Conservation (phyloP, 2,797 vertebrate species). For the Smutsia gigantea region DNA sequence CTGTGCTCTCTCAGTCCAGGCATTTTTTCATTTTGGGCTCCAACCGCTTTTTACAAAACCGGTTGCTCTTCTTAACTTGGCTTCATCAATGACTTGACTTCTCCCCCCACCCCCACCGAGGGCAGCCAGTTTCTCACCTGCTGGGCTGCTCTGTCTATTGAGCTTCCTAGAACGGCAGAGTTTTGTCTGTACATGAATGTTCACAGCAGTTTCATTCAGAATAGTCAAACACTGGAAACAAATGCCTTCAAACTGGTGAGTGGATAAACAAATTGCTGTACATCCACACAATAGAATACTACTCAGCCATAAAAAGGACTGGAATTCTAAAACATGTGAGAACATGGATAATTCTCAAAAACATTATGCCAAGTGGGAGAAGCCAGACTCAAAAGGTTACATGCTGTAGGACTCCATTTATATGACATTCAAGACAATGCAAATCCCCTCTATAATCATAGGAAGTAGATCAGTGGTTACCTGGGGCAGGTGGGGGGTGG, state of each 20-base stretch:
- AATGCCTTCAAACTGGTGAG: background rate
- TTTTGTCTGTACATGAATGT: background rate
- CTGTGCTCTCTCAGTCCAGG: background rate
- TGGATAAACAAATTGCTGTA: background rate
- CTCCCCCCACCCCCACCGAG: background rate
- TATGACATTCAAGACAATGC: background rate
- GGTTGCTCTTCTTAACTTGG: background rate
- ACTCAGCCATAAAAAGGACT: background rate
- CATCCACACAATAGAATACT: background rate
- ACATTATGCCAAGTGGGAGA: background rate
- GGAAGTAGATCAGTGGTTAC: background rate
- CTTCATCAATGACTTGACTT: background rate
- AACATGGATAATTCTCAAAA: background rate
- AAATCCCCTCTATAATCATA: background rate
- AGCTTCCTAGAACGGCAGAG: constrained; percentile 3
- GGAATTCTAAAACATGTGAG: background rate
- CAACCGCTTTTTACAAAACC: constrained; percentile 12
- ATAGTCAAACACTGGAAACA: constrained; percentile 38
- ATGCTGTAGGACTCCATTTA: background rate
- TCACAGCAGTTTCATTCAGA: constrained; percentile 41
- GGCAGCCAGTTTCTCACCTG: background rate
- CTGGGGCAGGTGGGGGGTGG: background rate
- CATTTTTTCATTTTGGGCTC: background rate
- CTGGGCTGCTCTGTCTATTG: background rate
- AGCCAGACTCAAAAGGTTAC: background rate